Evolutionary conservation across 2,113 vertebrate species (phyloP).

Genomic region (Cisticola juncidis): DNA sequence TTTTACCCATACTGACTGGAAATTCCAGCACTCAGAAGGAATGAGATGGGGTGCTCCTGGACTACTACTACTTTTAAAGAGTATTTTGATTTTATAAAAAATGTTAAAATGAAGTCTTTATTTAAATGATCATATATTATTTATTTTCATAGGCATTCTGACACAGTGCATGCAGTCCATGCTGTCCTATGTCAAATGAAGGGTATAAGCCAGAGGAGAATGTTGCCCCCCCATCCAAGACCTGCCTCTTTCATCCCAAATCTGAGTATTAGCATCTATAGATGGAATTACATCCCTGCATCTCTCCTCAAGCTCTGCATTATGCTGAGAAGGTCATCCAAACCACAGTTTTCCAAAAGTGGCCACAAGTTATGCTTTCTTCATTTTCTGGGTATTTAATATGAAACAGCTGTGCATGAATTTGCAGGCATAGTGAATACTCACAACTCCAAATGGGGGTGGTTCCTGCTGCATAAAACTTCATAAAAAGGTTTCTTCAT

Average conservation of each 20-base stretch:
- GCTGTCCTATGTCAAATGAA: not conserved
- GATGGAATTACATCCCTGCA: not conserved
- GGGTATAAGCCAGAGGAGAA: not conserved
- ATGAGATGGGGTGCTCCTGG: not conserved
- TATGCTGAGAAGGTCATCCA: not conserved
- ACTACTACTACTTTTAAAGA: not conserved
- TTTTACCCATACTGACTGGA: not conserved
- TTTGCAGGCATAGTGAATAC: not conserved
- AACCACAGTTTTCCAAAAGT: not conserved
- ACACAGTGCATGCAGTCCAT: not conserved
- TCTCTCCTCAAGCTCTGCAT: not conserved
- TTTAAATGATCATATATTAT: not conserved
- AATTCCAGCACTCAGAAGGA: not conserved
- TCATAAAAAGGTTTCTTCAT: not conserved
- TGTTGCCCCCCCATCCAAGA: fast-evolving
- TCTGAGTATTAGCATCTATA: not conserved
- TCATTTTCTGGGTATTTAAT: constrained; percentile 12
- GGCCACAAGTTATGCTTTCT: not conserved
- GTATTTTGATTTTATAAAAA: not conserved
- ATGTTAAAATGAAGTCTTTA: not conserved
- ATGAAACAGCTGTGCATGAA: not conserved
- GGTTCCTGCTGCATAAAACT: not conserved
- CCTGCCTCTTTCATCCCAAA: not conserved
- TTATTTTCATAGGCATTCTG: not conserved
- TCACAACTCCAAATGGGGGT: not conserved